Percentiles rank a stretch among this genome's conserved stretches.
phyloP scores from a whole-genome alignment of 2,113 vertebrate genomes.

The Cacatua alba region DNA sequence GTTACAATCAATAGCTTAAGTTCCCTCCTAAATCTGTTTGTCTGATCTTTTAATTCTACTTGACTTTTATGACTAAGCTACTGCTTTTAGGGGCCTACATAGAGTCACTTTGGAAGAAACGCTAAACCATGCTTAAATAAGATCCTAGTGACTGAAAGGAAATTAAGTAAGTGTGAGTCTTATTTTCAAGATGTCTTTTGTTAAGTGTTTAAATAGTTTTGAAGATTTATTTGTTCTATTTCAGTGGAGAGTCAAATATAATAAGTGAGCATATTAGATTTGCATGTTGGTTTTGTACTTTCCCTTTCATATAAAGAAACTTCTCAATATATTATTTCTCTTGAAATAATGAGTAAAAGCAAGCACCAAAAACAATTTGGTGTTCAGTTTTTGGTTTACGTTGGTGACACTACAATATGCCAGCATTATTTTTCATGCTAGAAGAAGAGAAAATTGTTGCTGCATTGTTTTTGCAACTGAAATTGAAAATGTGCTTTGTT shows the following conservation, averaged over 20 bases:
- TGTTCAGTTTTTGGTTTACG: not conserved
- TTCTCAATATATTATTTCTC: not conserved
- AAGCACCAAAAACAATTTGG: not conserved
- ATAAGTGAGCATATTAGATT: not conserved
- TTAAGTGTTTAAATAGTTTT: not conserved
- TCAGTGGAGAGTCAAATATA: not conserved
- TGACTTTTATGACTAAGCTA: not conserved
- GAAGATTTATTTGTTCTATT: not conserved
- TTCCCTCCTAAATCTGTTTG: not conserved
- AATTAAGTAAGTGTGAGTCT: not conserved
- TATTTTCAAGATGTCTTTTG: not conserved
- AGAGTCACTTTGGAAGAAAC: not conserved
- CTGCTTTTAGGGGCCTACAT: rapidly evolving
- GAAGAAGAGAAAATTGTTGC: constrained; percentile 32
- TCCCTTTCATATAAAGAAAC: not conserved
- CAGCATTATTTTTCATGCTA: constrained; percentile 48
- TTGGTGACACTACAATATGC: constrained; percentile 13
- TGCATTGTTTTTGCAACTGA: constrained; percentile 38
- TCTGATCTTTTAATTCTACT: not conserved
- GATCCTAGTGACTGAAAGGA: not conserved
- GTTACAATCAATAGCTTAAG: not conserved
- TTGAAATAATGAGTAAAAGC: not conserved
- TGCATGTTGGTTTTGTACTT: not conserved
- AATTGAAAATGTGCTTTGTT: constrained; percentile 65
- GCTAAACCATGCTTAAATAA: not conserved